These are phyloP conservation scores for Ceratosolen solmsi DNA, from an alignment of 1,140 invertebrate species.

Conservation along the genomic window DNA sequence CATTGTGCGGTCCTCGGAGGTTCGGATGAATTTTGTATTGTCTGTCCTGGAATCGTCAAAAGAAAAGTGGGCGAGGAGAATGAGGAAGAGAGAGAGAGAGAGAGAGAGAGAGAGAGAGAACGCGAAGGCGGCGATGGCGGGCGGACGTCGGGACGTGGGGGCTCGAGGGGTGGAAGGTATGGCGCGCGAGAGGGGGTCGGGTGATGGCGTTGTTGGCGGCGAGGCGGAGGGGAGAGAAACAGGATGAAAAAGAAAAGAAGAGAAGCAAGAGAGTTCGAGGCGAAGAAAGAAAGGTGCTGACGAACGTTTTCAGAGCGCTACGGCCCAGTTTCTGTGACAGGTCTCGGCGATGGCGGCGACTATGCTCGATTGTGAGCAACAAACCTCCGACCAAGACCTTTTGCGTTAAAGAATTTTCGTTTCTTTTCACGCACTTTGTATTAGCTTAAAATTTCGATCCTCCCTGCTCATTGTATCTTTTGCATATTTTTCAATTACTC, in stretches of 20 bases:
- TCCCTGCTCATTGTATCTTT: background rate
- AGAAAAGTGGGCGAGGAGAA: conserved; percentile 38
- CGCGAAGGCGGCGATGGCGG: background rate
- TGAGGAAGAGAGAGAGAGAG: conserved; percentile 16
- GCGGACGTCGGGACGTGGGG: background rate
- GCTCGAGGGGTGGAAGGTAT: conserved; percentile 39
- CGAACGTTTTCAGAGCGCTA: conserved; percentile 60
- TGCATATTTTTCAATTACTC: background rate
- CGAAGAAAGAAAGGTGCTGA: conserved; percentile 52
- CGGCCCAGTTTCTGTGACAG: conserved; percentile 62
- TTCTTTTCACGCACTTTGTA: background rate
- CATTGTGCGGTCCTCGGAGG: background rate
- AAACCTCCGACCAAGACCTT: background rate
- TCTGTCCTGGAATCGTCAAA: conserved; percentile 22
- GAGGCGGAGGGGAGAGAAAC: conserved; percentile 41
- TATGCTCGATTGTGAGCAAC: conserved; percentile 51
- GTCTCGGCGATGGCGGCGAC: conserved; percentile 22
- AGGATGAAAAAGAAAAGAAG: conserved; percentile 25
- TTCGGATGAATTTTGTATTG: conserved; percentile 18
- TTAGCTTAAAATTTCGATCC: background rate
- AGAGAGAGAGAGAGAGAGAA: conserved; percentile 28
- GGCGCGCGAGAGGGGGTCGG: background rate
- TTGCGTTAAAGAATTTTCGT: conserved; percentile 4
- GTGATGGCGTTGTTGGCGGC: background rate
- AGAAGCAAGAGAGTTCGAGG: conserved; percentile 26